These are phyloP conservation scores for Rhineura floridana DNA, from an alignment of 2,113 vertebrate species.

Conservation along the genomic window DNA sequence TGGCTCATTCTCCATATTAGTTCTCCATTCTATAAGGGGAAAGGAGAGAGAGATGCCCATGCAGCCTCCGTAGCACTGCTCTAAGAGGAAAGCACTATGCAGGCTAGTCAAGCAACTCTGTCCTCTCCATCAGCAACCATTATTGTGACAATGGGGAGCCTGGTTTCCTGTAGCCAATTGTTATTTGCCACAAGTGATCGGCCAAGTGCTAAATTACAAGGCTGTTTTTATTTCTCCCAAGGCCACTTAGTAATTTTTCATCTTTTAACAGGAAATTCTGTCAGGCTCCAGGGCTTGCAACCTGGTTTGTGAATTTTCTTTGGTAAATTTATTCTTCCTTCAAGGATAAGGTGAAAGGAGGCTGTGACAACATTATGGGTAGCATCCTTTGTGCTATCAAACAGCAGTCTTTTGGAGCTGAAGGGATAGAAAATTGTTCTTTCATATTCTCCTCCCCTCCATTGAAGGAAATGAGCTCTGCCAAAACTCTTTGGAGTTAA, in stretches of 20 bases:
- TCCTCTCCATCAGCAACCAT: neutral
- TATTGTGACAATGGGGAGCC: neutral
- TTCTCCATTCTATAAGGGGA: neutral
- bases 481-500: neutral
- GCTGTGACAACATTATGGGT: neutral
- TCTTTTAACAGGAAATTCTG: accelerated
- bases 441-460: neutral
- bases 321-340: neutral
- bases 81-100: no score
- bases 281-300: accelerated
- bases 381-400: neutral
- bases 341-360: neutral
- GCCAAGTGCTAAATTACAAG: conserved; percentile 24
- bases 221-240: conserved; percentile 23
- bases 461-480: neutral
- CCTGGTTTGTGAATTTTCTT: accelerated
- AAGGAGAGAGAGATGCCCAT: neutral
- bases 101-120: neutral
- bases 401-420: neutral
- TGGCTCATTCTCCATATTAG: neutral
- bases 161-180: conserved; percentile 10
- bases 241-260: neutral
- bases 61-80: neutral
- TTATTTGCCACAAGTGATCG: conserved; percentile 25
- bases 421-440: neutral